A percentile compares a stretch with the other conserved stretches of the same genome.
These are phyloP conservation scores for Saturnia pavonia DNA, from an alignment of 2,888 invertebrate species.

Conservation along the genomic window DNA sequence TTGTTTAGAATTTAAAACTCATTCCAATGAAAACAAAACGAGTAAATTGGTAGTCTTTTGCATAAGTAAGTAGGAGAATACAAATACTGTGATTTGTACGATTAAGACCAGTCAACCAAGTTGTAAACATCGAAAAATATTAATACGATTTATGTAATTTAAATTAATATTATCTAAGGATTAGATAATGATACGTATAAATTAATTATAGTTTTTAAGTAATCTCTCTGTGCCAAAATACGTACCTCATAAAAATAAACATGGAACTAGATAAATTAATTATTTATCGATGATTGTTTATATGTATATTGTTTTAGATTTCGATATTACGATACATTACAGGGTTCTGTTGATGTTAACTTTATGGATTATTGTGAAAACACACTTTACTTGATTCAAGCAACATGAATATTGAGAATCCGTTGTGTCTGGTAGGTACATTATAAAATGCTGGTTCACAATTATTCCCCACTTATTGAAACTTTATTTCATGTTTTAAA, in stretches of 20 bases:
- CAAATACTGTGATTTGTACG: conserved; percentile 81
- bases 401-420: not conserved
- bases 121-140: conserved; percentile 75
- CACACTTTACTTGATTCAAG: not conserved
- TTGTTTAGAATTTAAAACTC: conserved; percentile 63
- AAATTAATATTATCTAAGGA: conserved; percentile 63
- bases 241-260: conserved; percentile 87
- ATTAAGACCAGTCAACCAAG: conserved; percentile 81
- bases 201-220: conserved; percentile 75
- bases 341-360: conserved; percentile 18
- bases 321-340: conserved; percentile 26
- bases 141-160: conserved; percentile 69
- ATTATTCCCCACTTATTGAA: conserved; percentile 6
- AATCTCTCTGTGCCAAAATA: conserved; percentile 91
- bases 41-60: conserved; percentile 72
- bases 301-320: conserved; percentile 63
- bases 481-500: not conserved
- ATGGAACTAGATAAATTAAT: conserved; percentile 76
- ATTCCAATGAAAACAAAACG: conserved; percentile 72
- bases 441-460: conserved; percentile 5
- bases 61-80: conserved; percentile 78
- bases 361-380: not conserved
- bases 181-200: conserved; percentile 73
- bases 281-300: conserved; percentile 64
- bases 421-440: not conserved